Evolutionary conservation across 2,888 invertebrate genomes (phyloP), one percentile per base, ranked within the genome.

Genomic region (Vannuccia rotundouncinata): DNA sequence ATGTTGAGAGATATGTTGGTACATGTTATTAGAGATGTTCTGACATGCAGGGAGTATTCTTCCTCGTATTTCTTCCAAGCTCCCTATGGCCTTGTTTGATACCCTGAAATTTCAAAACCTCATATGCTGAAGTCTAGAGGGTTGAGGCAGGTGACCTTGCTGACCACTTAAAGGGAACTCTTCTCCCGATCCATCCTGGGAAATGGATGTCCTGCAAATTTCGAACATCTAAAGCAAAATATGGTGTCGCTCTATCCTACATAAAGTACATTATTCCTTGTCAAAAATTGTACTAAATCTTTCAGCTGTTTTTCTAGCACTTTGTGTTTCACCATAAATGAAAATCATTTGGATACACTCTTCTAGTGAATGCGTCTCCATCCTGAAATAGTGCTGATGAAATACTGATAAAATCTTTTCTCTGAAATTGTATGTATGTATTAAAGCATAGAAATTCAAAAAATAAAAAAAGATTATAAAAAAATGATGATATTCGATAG

Each of bases 71-170:
- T 66, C 66, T 66, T 66, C 66, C 66, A n/a, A 66, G 66, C 66
- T 66, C 22, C 22, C 66, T 66, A n/a, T n/a, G 66, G 22, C 66
- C 66, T 66, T 66, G 66, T 66, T 66, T 66, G 66, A 22, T 66
- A 66, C 66, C 13, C 66, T 22, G 13, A 27, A 13, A 13, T 5
- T 27, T 13, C 2, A 66, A 13, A 66, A 17, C 17, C 45, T 17
- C 45, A 66, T 66, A 66, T 66, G 66, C 66, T 66, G 25, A 66
- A 66, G 66, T 66, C 66, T 22, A 66, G 66, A 66, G 66, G 66
- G 66, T 66, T 5, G 66, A 22, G 66, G 66, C 66, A 66, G 66
- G 66, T 22, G 66, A 66, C 66, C 66, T 66, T 66, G 17, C 66
- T 66, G 66, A 22, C 10, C 5, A 66, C 66, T n/a, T 27, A 66